These are phyloP conservation scores for Myiozetetes cayanensis DNA, from an alignment of 2,113 vertebrate species.

Conservation along the genomic window DNA sequence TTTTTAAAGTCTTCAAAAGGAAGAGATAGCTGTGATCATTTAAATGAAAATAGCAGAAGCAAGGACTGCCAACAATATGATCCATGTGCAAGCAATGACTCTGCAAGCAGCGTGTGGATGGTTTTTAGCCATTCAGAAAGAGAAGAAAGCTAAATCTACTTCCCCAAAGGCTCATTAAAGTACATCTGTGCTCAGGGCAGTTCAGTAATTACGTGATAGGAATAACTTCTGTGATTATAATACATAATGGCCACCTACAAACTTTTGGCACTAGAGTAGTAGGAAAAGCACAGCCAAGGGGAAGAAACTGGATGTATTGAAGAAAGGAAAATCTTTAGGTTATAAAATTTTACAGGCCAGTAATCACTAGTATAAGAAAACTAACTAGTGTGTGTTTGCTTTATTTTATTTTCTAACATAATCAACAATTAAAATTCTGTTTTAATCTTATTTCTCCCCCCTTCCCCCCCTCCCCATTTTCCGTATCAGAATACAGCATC, in stretches of 20 bases:
- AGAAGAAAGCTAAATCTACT: not conserved
- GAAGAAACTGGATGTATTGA: not conserved
- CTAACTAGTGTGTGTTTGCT: not conserved
- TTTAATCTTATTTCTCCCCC: not conserved
- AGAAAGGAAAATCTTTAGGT: not conserved
- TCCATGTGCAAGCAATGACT: not conserved
- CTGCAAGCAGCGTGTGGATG: not conserved
- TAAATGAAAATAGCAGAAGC: not conserved
- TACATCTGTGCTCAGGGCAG: not conserved
- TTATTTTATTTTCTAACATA: not conserved
- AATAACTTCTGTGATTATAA: not conserved
- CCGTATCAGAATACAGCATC: not conserved
- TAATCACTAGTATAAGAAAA: not conserved
- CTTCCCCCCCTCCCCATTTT: fast-evolving
- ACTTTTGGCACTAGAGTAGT: not conserved
- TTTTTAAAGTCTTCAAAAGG: not conserved
- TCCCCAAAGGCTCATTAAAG: not conserved
- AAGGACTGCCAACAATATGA: not conserved
- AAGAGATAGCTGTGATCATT: not conserved
- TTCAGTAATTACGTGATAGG: not conserved
- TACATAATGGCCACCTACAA: not conserved
- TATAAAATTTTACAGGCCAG: not conserved
- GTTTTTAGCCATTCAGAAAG: not conserved
- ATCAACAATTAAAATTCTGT: not conserved
- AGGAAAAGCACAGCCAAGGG: not conserved